Evolutionary conservation across 1,140 invertebrate genomes (phyloP).

Genomic region (Schlechtendalia chinensis): DNA sequence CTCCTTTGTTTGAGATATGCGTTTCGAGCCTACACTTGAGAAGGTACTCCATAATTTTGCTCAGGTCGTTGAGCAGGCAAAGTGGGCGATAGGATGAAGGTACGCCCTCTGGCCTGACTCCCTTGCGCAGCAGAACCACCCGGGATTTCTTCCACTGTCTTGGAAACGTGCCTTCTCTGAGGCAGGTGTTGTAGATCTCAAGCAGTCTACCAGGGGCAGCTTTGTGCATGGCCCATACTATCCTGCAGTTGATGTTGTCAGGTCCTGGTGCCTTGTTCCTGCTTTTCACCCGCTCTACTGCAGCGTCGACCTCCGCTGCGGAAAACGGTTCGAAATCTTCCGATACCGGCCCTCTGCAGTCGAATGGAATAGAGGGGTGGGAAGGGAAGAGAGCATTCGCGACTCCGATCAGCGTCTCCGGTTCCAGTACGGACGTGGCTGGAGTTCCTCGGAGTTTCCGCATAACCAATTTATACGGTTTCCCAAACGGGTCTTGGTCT

Average conservation of each 20-base stretch:
- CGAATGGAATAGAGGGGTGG: too few species aligned
- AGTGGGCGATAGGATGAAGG: background rate
- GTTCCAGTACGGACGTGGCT: background rate
- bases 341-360: too few species aligned
- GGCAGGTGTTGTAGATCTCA: background rate
- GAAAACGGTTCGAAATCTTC: background rate
- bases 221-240: background rate
- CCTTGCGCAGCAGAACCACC: background rate
- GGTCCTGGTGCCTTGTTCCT: background rate
- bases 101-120: background rate
- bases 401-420: background rate
- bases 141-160: background rate
- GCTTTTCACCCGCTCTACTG: too few species aligned
- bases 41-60: background rate
- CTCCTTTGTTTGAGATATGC: background rate
- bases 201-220: rapidly evolving
- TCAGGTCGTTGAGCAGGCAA: background rate
- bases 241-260: background rate
- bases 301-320: rapidly evolving
- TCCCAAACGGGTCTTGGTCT: background rate
- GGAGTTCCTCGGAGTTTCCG: background rate
- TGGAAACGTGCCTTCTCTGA: background rate
- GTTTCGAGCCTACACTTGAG: background rate
- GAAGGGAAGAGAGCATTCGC: background rate
- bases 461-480: background rate